These are phyloP conservation scores for Porphyrio hochstetteri DNA, from an alignment of 2,113 vertebrate species.

Conservation along the genomic window DNA sequence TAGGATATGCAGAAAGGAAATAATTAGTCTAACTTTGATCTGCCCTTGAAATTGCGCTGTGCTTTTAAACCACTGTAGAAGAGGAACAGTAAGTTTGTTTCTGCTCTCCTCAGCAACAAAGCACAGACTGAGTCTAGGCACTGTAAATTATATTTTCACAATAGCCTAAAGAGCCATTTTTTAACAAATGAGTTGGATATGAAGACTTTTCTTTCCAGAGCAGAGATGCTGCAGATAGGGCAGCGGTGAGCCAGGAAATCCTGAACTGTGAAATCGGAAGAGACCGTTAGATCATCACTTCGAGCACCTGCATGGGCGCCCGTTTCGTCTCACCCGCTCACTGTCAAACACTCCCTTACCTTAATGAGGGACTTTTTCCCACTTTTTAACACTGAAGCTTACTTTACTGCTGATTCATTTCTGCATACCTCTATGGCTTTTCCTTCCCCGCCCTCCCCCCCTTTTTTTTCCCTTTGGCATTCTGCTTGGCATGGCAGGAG, in stretches of 20 bases:
- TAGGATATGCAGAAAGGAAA: conserved; percentile 63
- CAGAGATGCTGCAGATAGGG: neutral
- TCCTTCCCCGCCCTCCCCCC: neutral
- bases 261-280: neutral
- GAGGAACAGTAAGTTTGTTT: conserved; percentile 28
- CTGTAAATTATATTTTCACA: neutral
- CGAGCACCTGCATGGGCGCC: neutral
- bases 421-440: neutral
- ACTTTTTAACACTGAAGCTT: neutral
- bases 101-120: conserved; percentile 52
- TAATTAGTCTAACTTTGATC: conserved; percentile 72
- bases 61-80: conserved; percentile 38
- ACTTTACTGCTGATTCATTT: neutral
- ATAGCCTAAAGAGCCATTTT: conserved; percentile 31
- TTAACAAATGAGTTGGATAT: neutral
- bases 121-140: neutral
- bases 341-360: neutral
- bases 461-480: neutral
- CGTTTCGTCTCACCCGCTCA: neutral
- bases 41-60: conserved; percentile 54
- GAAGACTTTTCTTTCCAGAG: neutral
- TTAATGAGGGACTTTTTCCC: neutral
- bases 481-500: neutral
- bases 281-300: neutral
- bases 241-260: neutral